phyloP scores from a whole-genome alignment of 2,797 vertebrate genomes.

The Anguilla marmorata region DNA sequence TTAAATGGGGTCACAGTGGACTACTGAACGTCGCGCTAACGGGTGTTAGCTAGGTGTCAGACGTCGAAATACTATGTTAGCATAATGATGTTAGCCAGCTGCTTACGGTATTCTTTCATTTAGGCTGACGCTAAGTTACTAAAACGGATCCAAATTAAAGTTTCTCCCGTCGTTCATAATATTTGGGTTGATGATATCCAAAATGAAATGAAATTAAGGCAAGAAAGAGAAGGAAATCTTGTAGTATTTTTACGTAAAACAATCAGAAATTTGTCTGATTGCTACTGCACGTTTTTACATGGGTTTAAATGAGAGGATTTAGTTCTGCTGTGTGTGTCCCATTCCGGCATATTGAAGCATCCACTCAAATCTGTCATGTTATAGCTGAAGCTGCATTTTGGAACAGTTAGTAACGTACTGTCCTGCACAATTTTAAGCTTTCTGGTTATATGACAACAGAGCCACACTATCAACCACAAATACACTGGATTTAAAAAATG shows the following conservation, averaged over 20 bases:
- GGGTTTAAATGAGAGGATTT: constrained; percentile 36
- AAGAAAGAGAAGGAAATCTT: not conserved
- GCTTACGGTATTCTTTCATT: not conserved
- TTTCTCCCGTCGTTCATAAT: not conserved
- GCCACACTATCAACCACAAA: constrained; percentile 7
- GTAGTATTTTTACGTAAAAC: not conserved
- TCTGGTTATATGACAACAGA: not conserved
- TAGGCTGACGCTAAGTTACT: not conserved
- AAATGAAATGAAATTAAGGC: not conserved
- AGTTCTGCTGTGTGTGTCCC: constrained; percentile 6
- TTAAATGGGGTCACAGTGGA: not conserved
- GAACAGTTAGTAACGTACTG: not conserved
- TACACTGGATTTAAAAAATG: not conserved
- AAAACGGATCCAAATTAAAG: not conserved
- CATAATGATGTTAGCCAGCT: not conserved
- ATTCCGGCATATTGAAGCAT: not conserved
- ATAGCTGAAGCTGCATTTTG: constrained; percentile 18
- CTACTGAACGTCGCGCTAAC: not conserved
- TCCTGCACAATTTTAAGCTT: not conserved
- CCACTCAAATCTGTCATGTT: constrained; percentile 24
- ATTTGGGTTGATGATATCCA: not conserved
- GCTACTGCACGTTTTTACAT: not conserved
- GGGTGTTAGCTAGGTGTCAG: not conserved
- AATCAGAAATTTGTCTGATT: not conserved
- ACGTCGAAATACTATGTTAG: not conserved